Evolutionary conservation across 2,888 invertebrate genomes (phyloP), one percentile per base, ranked within the genome.

Genomic region (Ichneumoninae sp.): DNA sequence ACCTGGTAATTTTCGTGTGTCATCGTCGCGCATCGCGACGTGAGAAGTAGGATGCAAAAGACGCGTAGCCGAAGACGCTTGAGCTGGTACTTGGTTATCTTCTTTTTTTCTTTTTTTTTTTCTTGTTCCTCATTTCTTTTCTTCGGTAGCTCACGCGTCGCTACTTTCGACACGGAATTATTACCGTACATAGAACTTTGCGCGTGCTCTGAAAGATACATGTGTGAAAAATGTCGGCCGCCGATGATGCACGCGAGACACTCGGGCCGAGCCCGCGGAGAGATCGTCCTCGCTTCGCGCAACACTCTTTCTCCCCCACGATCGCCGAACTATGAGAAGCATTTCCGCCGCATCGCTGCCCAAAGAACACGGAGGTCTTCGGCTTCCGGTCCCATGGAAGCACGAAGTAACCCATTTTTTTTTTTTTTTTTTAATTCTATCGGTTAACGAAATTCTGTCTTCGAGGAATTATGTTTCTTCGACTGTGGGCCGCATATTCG

Each of bases 271-370:
- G 63, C 83, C 36, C 77, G 81, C 74, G 81, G 4, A 26, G 80
- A 83, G 75, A 75, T 85, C 57, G 74, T 82, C 77, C 54, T 36
- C 78, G 68, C 50, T 57, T 60, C 74, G 79, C 78, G 83, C 80
- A 52, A 22, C 22, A 26, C 22, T 26, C 57, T 3, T 76, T 36
- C 68, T 74, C 71, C 76, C 19, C 36, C 22, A 63, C 65, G 36
- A 81, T 74, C 77, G 33, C 80, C 81, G 81, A 89, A 85, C 87
- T 91, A 91, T 90, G 91, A 88, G 87, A 87, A 88, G 90, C 89
- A 90, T 90, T 91, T 91, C 90, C 90, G 91, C 88, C 86, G 87
- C 76, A 77, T 78, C 85, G 83, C 70, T 68, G 63, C 81, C 86
- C 88, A 88, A 86, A 86, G 71, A 75, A 76, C 60, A 22, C 36